A percentile compares a stretch with the other conserved stretches of the same genome.
Conservation (phyloP, 1,140 invertebrate species). For the Panonychus citri region DNA sequence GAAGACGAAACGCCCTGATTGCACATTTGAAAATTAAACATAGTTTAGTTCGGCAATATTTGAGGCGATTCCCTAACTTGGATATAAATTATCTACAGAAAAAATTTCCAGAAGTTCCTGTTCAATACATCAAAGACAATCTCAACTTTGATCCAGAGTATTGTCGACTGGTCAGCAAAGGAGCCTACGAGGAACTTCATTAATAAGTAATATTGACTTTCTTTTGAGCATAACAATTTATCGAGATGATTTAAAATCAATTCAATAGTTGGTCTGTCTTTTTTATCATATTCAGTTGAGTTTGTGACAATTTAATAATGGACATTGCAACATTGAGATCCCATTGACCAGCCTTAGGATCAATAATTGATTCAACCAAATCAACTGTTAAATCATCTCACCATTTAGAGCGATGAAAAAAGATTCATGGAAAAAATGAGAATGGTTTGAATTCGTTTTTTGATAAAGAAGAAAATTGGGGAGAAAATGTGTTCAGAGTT, state of each 20-base stretch:
- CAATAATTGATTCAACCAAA: not conserved
- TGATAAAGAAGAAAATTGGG: conserved; percentile 67
- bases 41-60: conserved; percentile 33
- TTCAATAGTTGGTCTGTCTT: conserved; percentile 16
- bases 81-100: conserved; percentile 41
- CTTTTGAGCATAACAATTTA: too few relatives aligned
- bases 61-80: conserved; percentile 49
- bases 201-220: too few relatives aligned
- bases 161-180: not conserved
- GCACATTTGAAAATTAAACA: not conserved
- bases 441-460: conserved; percentile 60
- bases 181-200: not conserved
- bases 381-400: not conserved
- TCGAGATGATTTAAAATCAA: not conserved
- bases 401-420: conserved; percentile 2
- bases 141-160: not conserved
- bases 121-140: conserved; percentile 2
- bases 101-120: conserved; percentile 41
- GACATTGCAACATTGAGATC: conserved; percentile 7
- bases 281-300: conserved; percentile 16
- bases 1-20: conserved; percentile 1
- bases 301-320: conserved; percentile 13
- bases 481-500: conserved; percentile 42
- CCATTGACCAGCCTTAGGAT: conserved; percentile 13
- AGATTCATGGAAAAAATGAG: conserved; percentile 25